These are phyloP conservation scores for Dascyllus trimaculatus DNA, from an alignment of 2,113 vertebrate species.

Conservation along the genomic window DNA sequence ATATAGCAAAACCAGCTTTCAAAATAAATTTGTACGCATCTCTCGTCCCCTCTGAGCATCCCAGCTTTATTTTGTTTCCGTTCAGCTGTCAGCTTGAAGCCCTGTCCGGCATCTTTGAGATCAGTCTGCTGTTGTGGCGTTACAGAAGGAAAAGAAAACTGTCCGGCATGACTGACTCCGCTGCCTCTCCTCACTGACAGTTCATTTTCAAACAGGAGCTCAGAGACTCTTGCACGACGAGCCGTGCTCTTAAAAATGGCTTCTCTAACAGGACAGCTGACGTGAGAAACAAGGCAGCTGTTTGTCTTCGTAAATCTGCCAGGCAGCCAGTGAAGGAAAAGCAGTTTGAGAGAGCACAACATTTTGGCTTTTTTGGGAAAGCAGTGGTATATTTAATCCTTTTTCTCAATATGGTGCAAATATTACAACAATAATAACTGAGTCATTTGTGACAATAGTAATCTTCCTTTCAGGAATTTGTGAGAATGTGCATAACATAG, in stretches of 20 bases:
- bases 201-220: conserved; percentile 25
- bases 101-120: conserved; percentile 1
- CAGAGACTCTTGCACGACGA: neutral
- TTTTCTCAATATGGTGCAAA: no score
- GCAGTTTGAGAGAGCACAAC: no score
- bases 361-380: no score
- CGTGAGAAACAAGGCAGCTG: neutral
- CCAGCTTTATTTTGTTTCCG: neutral
- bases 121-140: conserved; percentile 15
- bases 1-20: neutral
- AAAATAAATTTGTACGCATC: conserved; percentile 3
- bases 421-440: neutral
- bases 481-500: no score
- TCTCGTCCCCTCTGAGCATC: neutral
- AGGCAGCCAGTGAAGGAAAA: neutral
- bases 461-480: no score
- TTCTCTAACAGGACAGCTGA: neutral
- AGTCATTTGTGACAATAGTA: neutral
- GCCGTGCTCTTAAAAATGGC: neutral
- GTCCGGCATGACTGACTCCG: conserved; percentile 30
- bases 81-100: conserved; percentile 38
- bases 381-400: no score
- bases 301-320: neutral
- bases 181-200: conserved; percentile 10
- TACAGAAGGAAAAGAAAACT: conserved; percentile 27